Evolutionary conservation across 2,888 invertebrate species (phyloP), one percentile per base, ranked within the genome.

Genomic region (Onthophagus sagittarius): DNA sequence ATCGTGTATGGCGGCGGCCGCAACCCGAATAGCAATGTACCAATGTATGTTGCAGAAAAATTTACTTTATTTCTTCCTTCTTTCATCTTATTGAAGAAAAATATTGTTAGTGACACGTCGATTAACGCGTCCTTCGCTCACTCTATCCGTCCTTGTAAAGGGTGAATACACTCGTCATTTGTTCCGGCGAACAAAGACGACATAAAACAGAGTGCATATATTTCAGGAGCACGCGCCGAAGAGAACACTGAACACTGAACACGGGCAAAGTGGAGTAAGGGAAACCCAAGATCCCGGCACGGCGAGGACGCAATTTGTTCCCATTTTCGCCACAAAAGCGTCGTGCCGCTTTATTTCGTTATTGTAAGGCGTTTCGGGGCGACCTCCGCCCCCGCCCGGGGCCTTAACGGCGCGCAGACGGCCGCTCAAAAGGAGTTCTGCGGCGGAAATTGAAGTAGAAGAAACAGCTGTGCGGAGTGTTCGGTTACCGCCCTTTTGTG

Each of bases 1-100:
- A 67, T 67, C 67, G 67, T 23, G 67, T 67, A 67, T 23, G 67
- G 32, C 31, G 32, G 5, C 31, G n/a, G 31, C n/a, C 67, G 67
- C 67, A n/a, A 67, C 67, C 23, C 7, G 67, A 23, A 67, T 67
- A 15, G 31, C 67, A 23, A 67, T 65, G 39, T 53, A 53, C 2
- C 67, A 23, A 67, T 65, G 39, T 53, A 53, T 9, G 39, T 9
- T 11, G 39, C 9, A 9, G 39, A 53, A 53, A 53, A 53, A 53
- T 53, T 53, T 11, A 23, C 23, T 23, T 23, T 23, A 23, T 23
- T 23, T 23, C 23, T 23, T 23, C 23, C 3, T 23, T 23, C 23
- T 1, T 3, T 23, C 23, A 23, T n/a, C n/a, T n/a, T n/a, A n/a
- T n/a, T n/a, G n/a, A 23, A 23, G 23, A 23, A 23, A 23, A 23